A percentile compares a stretch with the other conserved stretches of the same genome.
phyloP scores from a whole-genome alignment of 2,113 vertebrate genomes.

The Cephalopterus ornatus region DNA sequence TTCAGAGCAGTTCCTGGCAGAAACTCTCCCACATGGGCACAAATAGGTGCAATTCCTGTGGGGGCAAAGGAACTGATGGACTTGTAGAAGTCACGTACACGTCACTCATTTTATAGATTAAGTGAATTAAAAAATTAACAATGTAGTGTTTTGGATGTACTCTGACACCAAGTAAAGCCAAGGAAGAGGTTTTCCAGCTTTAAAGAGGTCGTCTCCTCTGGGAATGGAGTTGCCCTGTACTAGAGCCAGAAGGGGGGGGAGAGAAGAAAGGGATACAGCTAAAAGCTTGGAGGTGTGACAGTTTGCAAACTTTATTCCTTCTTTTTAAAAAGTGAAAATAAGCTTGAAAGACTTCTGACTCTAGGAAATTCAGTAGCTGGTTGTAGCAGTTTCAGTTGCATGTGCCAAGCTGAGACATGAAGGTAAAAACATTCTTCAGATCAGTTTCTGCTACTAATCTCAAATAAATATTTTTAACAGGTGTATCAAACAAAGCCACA shows the following conservation, averaged over 20 bases:
- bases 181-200: not conserved
- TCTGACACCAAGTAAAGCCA: not conserved
- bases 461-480: not conserved
- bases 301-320: not conserved
- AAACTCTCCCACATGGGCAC: not conserved
- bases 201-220: not conserved
- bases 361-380: not conserved
- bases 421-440: not conserved
- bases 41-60: not conserved
- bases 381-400: not conserved
- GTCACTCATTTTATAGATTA: not conserved
- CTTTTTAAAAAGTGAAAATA: not conserved
- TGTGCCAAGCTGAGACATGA: not conserved
- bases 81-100: not conserved
- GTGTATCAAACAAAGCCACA: not conserved
- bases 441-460: not conserved
- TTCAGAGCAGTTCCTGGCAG: not conserved
- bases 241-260: not conserved
- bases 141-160: rapidly evolving
- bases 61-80: not conserved
- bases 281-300: not conserved
- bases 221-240: not conserved
- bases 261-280: not conserved
- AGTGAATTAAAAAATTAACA: not conserved
- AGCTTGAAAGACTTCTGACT: not conserved